Base-by-base conservation (phyloP, 2,888 invertebrate species). In the Lamellibrachia columna region DNA sequence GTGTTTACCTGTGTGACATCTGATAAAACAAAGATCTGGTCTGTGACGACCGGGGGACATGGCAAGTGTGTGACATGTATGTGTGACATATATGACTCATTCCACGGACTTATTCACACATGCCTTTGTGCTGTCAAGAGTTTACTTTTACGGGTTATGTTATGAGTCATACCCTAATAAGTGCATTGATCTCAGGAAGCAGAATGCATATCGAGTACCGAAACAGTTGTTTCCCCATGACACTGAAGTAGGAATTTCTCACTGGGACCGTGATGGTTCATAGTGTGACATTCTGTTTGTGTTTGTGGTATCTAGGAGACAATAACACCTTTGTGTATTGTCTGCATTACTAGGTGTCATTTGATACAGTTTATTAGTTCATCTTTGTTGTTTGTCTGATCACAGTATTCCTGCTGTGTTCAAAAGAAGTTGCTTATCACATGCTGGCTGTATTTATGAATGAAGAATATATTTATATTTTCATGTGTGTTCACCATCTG, bases 71-170 rank as follows among this genome's bases (percentile, higher is more conserved):
- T 75, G 75, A 55, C 75, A n/a, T 15, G n/a, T 75, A 75, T 75
- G 75, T 40, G 40, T 40, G 75, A 55, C 75, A 75, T 15, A 75
- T 75, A 75, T 75, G 75, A 75, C 75, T 75, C 75, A 75, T 75
- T 75, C 75, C 75, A 55, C 0, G 1, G 8, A 55, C 55, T 9
- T 9, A 75, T n/a, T 22, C 75, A 60, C 60, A 75, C 75, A 75
- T n/a, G n/a, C 75, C 75, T 75, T 75, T 75, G 75, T 75, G 75
- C 75, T 75, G 15, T 75, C 75, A 75, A 75, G 75, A 75, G 75
- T 15, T 22, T 75, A 75, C 75, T 22, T 22, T 75, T 15, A n/a
- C 2, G 75, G 75, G 75, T 75, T 75, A n/a, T 22, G 75, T 75
- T 75, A n/a, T 75, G 75, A 75, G 22, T 75, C 75, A 75, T 75